Evolutionary conservation across 2,797 vertebrate genomes (phyloP), one percentile per base, ranked within the genome.

Genomic region (Premnoplex brunnescens): DNA sequence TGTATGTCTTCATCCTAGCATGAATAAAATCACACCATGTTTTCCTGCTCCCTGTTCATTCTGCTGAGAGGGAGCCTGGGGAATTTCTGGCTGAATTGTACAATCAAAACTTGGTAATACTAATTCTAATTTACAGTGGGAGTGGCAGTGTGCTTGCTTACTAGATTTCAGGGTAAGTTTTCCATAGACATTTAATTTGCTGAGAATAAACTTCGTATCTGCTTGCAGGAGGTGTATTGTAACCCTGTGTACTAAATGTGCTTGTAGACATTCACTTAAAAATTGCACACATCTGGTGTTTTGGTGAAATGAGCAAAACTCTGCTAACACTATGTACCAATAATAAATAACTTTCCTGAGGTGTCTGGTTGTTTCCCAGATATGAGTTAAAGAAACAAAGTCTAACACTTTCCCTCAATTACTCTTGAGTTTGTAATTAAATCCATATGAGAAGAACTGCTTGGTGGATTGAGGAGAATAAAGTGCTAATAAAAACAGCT

Each of bases 401-500:
- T 71, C 32, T 79, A 82, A 79, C 28, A 28, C 16, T 93, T 88
- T 60, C 41, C 30, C 32, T 36, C 37, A 92, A 10, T 67, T 91
- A 36, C 24, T 73, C 88, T 79, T 86, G 85, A 86, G 15, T 78
- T 88, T 60, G 74, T 94, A 87, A 94, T 88, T 88, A 88, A 92
- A 67, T 74, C 55, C 44, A 0, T 79, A 85, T 71, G 80, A 74
- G 63, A 74, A 85, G n/a, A 88, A 74, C 27, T 67, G 39, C 16
- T n/a, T 56, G 39, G 36, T 82, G 77, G 52, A 84, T 49, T 56
- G n/a, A n/a, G 28, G 51, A 89, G 80, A 92, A 86, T 63, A 88
- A 92, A 95, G 48, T 41, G 48, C 48, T 94, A 67, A 86, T 91
- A 92, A 93, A 96, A 91, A 26, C 59, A 91, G 26, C 49, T 67